These are phyloP conservation scores for Galemys pyrenaicus DNA, from an alignment of 2,113 vertebrate genomes.

Conservation along the genomic window DNA sequence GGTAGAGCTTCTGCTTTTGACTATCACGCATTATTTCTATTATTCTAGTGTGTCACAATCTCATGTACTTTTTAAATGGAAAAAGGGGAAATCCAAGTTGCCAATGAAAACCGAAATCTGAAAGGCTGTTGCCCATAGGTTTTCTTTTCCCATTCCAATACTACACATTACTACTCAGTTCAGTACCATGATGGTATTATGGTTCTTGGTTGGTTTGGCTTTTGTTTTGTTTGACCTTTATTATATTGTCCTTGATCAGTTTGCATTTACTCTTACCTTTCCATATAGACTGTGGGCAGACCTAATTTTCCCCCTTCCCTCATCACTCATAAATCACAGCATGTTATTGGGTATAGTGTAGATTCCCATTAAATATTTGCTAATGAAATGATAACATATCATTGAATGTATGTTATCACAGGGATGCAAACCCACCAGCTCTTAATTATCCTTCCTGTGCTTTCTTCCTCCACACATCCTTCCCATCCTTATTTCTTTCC, in stretches of 20 bases:
- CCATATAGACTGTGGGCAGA: not conserved
- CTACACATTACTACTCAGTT: not conserved
- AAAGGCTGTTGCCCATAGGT: not conserved
- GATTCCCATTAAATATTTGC: not conserved
- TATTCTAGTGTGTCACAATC: not conserved
- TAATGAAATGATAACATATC: conserved; percentile 21
- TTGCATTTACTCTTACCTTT: not conserved
- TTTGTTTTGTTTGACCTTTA: not conserved
- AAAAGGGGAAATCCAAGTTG: not conserved
- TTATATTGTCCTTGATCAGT: not conserved
- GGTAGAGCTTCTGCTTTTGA: not conserved
- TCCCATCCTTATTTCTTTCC: not conserved
- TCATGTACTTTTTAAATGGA: not conserved
- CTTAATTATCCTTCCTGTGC: not conserved
- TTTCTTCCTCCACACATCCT: not conserved
- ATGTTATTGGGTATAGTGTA: not conserved
- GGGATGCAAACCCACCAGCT: not conserved
- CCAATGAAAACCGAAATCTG: not conserved
- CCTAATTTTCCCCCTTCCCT: not conserved
- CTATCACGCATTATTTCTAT: not conserved
- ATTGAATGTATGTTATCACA: not conserved
- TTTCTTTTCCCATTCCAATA: not conserved
- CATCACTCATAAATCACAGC: not conserved
- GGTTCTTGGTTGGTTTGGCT: not conserved
- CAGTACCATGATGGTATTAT: not conserved